Evolutionary conservation across 2,797 vertebrate species (phyloP).

Genomic region (Euthynnus affinis): DNA sequence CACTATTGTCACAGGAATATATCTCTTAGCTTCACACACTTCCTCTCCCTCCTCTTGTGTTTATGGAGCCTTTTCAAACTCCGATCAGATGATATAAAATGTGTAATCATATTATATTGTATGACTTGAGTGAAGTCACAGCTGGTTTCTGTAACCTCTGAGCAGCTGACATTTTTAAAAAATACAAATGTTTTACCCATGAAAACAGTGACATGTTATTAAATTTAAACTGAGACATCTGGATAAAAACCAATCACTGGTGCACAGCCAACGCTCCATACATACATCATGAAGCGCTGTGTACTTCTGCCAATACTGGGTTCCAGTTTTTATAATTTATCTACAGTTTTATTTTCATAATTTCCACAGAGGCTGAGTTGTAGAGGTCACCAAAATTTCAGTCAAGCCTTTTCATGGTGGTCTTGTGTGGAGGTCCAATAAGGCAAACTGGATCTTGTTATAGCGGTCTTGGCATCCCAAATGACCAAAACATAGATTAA

Average conservation of each 20-base stretch:
- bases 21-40: not conserved
- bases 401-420: constrained; percentile 22
- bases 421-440: not conserved
- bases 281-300: constrained; percentile 35
- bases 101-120: constrained; percentile 1
- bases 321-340: constrained; percentile 36
- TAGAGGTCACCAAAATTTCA: constrained; percentile 25
- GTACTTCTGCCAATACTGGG: constrained; percentile 43
- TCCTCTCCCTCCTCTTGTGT: not conserved
- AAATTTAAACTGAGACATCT: constrained; percentile 34
- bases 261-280: constrained; percentile 20
- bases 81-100: constrained; percentile 9
- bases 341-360: not conserved
- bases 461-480: not conserved
- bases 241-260: constrained; percentile 15
- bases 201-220: constrained; percentile 23
- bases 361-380: not conserved
- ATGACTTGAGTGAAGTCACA: not conserved
- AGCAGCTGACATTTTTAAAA: not conserved
- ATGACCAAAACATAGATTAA: not conserved
- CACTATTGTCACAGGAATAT: not conserved
- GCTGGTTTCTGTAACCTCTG: constrained; percentile 9
- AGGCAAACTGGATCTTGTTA: not conserved
- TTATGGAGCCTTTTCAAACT: not conserved
- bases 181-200: constrained; percentile 3